Evolutionary conservation across 2,888 invertebrate species (phyloP), one percentile per base, ranked within the genome.

Genomic region (Leucoma salicis): DNA sequence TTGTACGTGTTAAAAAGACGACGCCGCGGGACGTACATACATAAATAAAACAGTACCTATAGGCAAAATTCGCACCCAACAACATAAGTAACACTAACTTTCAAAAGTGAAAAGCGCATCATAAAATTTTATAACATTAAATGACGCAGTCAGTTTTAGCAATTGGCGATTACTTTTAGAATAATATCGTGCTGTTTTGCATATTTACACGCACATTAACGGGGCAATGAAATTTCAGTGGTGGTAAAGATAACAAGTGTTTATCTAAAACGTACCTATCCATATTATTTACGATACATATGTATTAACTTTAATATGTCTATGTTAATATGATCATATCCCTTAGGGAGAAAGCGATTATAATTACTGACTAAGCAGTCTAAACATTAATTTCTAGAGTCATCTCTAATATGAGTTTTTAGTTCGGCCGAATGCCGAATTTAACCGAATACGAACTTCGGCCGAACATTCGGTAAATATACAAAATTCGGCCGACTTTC

Each of bases 71-170:
- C 8, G 21, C 21, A 21, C 7, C 21, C 6, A 21, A 21, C 21
- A 21, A 8, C 21, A 49, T 47, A 46, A 46, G 33, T 46, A 39
- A 18, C 33, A 35, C 21, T 31, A 34, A 42, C 48, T 61, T 53
- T 61, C 49, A 13, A 53, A 57, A 53, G 57, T 42, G 49, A 57
- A 57, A 60, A 57, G 33, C 16, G 18, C 31, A 33, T 35, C 45
- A 27, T 59, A 27, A 46, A 39, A 35, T 8, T 39, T 31, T 33
- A 47, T n/a, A 33, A 28, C 42, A 47, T 43, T 44, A 42, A 46
- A 40, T 42, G 45, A 45, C 33, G 35, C 40, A 41, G 29, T 50
- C 54, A 38, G 29, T 54, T 57, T 50, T 42, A 18, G 34, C 41
- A 47, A 47, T 56, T 42, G 35, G 10, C 42, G 37, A 45, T 43